phyloP scores from a whole-genome alignment of 2,113 vertebrate genomes.

The Ammodramus savannarum region DNA sequence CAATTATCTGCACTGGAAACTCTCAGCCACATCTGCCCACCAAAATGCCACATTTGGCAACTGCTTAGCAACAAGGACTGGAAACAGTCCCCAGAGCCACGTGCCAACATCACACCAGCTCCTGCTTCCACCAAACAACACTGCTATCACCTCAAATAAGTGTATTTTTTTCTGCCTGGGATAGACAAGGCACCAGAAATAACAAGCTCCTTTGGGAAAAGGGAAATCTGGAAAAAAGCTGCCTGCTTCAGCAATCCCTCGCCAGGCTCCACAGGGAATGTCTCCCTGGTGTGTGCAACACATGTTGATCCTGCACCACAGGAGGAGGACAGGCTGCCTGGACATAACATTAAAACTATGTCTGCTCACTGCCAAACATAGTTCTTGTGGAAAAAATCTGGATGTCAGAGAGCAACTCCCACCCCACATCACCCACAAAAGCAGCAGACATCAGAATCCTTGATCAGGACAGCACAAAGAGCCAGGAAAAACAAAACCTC shows the following conservation, averaged over 20 bases:
- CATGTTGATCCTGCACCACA: not conserved
- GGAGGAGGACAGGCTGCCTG: not conserved
- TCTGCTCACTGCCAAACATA: not conserved
- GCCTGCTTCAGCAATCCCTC: not conserved
- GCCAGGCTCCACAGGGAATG: not conserved
- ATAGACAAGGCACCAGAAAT: not conserved
- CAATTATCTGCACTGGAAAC: constrained; percentile 7
- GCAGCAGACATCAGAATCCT: not conserved
- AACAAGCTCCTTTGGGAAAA: constrained; percentile 13
- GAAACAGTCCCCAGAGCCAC: not conserved
- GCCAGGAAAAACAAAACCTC: not conserved
- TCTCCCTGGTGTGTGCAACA: not conserved
- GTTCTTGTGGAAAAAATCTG: not conserved
- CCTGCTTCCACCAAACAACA: not conserved
- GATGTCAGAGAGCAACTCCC: not conserved
- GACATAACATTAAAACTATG: not conserved
- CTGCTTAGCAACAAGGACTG: not conserved
- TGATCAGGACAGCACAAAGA: not conserved
- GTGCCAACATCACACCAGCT: not conserved
- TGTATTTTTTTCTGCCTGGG: not conserved
- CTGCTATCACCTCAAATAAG: not conserved
- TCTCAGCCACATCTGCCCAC: not conserved
- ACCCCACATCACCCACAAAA: not conserved
- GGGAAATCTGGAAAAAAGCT: not conserved
- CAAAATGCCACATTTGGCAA: not conserved